A percentile compares a stretch with the other conserved stretches of the same genome.
These are phyloP conservation scores for Auanema freiburgensis DNA, from an alignment of 2,888 invertebrate genomes.

Conservation along the genomic window DNA sequence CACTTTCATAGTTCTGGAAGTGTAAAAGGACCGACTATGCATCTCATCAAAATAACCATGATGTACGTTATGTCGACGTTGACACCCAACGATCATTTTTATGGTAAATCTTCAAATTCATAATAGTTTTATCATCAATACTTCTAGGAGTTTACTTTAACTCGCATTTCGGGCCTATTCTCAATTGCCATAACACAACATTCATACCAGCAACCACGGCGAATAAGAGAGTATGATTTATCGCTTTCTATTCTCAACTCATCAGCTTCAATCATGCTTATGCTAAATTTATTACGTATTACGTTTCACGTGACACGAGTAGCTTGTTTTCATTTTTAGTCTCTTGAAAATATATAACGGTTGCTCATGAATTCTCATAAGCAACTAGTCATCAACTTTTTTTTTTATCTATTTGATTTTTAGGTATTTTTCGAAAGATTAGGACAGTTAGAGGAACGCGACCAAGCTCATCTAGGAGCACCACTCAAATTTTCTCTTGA, in stretches of 20 bases:
- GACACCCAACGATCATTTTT: slow-evolving; percentile 61
- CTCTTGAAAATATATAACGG: background rate
- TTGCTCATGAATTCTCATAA: background rate
- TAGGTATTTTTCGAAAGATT: slow-evolving; percentile 52
- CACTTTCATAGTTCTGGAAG: slow-evolving; percentile 40
- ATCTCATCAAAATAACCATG: slow-evolving; percentile 59
- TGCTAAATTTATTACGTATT: too few species aligned
- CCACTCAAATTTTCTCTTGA: slow-evolving; percentile 50
- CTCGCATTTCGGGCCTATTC: slow-evolving; percentile 34
- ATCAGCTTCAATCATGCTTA: too few species aligned
- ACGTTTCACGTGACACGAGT: too few species aligned
- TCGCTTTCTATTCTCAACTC: too few species aligned
- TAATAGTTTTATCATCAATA: background rate
- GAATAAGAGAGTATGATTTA: slow-evolving; percentile 48
- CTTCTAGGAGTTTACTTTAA: slow-evolving; percentile 34
- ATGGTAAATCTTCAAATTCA: slow-evolving; percentile 29
- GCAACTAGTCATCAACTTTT: too few species aligned
- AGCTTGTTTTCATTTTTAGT: background rate
- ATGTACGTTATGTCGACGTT: slow-evolving; percentile 57
- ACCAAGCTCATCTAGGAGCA: slow-evolving; percentile 52
- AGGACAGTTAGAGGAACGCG: slow-evolving; percentile 51
- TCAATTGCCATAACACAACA: slow-evolving; percentile 37
- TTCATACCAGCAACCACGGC: slow-evolving; percentile 62
- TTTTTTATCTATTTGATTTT: too few species aligned
- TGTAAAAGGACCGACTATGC: slow-evolving; percentile 59